Conservation (phyloP, 2,113 vertebrate species). For the mouse (Mus musculus) region DNA sequence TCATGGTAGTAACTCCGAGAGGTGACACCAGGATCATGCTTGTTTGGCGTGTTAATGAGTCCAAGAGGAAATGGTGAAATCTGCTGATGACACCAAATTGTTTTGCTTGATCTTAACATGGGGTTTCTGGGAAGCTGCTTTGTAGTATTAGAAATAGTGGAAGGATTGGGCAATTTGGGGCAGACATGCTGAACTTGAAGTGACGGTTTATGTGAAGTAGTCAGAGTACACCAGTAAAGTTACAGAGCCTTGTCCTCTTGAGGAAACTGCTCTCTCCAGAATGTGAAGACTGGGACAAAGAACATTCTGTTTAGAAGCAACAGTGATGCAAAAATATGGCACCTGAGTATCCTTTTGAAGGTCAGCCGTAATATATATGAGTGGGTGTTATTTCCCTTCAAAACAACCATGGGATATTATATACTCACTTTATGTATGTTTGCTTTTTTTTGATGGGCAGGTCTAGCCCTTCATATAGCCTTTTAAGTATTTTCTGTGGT, state of each 20-base stretch:
- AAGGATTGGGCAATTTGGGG: constrained; percentile 68
- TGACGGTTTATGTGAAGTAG: constrained; percentile 34
- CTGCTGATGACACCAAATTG: constrained; percentile 69
- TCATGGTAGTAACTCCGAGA: constrained; percentile 8
- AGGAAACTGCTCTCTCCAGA: not conserved
- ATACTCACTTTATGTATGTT: not conserved
- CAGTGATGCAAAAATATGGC: constrained; percentile 4
- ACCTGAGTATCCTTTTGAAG: constrained; percentile 32
- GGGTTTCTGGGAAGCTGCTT: constrained; percentile 79
- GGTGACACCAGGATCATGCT: constrained; percentile 56
- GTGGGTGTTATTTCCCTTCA: not conserved
- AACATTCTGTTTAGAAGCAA: constrained; percentile 45
- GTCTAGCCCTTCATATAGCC: not conserved
- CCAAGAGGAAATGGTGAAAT: constrained; percentile 76
- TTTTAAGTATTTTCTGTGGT: constrained; percentile 55
- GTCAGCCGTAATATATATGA: not conserved
- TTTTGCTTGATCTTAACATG: constrained; percentile 71
- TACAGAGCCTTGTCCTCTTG: constrained; percentile 2
- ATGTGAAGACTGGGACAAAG: constrained; percentile 46
- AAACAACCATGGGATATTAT: not conserved
- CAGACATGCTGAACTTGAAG: constrained; percentile 31
- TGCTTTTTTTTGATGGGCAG: not conserved
- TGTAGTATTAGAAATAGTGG: constrained; percentile 72
- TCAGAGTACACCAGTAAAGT: not conserved
- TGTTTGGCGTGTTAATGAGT: constrained; percentile 72